phyloP scores from a whole-genome alignment of 2,797 vertebrate genomes.

The Malurus splendens region DNA sequence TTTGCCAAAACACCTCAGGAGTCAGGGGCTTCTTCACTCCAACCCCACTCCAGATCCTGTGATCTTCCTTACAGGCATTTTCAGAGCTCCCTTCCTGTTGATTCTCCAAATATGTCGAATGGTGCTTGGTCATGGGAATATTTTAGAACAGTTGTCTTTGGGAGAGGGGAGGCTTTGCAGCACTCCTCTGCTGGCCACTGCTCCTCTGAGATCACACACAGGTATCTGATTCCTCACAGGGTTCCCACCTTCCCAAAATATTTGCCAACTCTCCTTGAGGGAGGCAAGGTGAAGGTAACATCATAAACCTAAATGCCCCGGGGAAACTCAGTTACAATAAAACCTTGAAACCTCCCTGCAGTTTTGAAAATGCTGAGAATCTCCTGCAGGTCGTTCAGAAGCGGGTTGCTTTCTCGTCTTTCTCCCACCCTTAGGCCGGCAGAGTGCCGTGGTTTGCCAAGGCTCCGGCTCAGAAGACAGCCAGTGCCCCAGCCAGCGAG shows the following conservation, averaged over 20 bases:
- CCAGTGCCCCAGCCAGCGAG: accelerated
- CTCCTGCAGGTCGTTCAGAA: accelerated
- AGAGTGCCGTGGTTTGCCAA: background rate
- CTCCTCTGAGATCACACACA: background rate
- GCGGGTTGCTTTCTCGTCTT: background rate
- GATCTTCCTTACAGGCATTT: background rate
- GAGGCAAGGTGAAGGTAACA: background rate
- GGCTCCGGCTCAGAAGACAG: accelerated
- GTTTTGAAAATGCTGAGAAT: background rate
- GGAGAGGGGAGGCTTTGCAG: background rate
- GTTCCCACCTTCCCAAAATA: background rate
- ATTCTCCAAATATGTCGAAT: background rate
- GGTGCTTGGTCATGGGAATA: background rate
- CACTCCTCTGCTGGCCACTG: background rate
- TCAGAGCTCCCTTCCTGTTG: background rate
- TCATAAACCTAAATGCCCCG: background rate
- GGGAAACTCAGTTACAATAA: accelerated
- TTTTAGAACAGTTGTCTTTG: background rate
- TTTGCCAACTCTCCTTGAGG: background rate
- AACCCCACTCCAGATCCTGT: background rate
- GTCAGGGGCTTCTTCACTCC: background rate
- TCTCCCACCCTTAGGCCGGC: accelerated
- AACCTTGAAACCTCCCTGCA: accelerated
- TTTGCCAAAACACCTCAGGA: background rate
- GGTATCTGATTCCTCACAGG: background rate